Evolutionary conservation across 37 sponge, comb jelly and placozoan genomes (phyloP), one percentile per base, ranked within the genome.

Genomic region (Ianthella basta): DNA sequence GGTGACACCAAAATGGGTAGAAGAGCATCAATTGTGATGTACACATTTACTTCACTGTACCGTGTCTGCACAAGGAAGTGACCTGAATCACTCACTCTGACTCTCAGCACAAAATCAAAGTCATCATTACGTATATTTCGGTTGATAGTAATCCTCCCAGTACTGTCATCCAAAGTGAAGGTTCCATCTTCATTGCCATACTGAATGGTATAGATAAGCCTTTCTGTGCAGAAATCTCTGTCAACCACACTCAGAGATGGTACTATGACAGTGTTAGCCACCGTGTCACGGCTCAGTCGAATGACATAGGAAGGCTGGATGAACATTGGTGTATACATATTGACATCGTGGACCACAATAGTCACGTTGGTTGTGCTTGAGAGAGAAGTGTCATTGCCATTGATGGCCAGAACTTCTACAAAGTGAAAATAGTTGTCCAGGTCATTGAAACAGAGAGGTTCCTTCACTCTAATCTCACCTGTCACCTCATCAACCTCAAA

Each of bases 261-360:
- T 24, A 91, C 39, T 19, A 91, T 85, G 34, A 60, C 83, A 32
- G 88, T 87, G 5, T 77, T 83, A 34, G 64, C 82, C 44, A 60
- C 64, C 0, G 89, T 86, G 4, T 60, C 14, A 0, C 72, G 86
- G 18, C 88, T 81, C 5, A 94, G 38, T 12, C 86, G 53, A 24
- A 86, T 81, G 29, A 91, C 82, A 67, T 91, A 91, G 0, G 95
- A 91, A 8, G 92, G 92, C 63, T 84, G 87, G 0, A 81, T 53
- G 53, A 94, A 94, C 36, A 82, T 41, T 12, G 95, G 95, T 24
- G 85, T 79, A 64, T 74, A 75, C 60, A 23, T 82, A 72, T 94
- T 94, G 59, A 85, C 87, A 35, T 91, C 88, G 19, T 54, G 32
- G 13, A 94, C 85, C 18, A 67, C 27, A 35, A 94, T 72, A 34